A percentile compares a stretch with the other conserved stretches of the same genome.
Conservation (phyloP, 2,113 vertebrate species). For the Halichoeres trimaculatus region DNA sequence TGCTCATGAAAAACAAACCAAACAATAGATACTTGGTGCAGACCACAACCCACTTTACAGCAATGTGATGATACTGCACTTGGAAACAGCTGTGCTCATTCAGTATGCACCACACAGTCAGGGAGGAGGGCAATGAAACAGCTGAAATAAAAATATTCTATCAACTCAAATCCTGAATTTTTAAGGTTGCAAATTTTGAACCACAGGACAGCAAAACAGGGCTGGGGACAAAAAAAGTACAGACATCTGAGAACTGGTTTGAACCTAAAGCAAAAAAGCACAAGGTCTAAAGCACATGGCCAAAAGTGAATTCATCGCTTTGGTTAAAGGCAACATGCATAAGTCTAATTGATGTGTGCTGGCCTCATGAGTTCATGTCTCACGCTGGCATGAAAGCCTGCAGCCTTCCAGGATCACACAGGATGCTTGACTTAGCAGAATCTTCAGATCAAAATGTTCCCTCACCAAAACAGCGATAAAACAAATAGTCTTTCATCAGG, state of each 20-base stretch:
- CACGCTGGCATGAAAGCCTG: background rate
- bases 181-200: conserved; percentile 13
- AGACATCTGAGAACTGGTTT: background rate
- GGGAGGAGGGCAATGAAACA: conserved; percentile 8
- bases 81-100: conserved; percentile 10
- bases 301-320: background rate
- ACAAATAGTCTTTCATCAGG: background rate
- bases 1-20: background rate
- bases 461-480: background rate
- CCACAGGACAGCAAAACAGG: background rate
- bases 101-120: conserved; percentile 10
- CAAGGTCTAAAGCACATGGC: background rate
- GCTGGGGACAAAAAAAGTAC: background rate
- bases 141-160: conserved; percentile 20
- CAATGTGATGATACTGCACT: conserved; percentile 14
- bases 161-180: conserved; percentile 3
- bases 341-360: background rate
- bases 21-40: conserved; percentile 24
- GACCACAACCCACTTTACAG: conserved; percentile 9
- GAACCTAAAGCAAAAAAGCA: background rate
- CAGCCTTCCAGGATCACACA: background rate
- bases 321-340: background rate
- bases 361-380: background rate
- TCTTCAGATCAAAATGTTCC: background rate
- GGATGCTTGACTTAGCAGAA: background rate